Evolutionary conservation across 2,888 invertebrate genomes (phyloP), one percentile per base, ranked within the genome.

Genomic region (Tipula vernalis): DNA sequence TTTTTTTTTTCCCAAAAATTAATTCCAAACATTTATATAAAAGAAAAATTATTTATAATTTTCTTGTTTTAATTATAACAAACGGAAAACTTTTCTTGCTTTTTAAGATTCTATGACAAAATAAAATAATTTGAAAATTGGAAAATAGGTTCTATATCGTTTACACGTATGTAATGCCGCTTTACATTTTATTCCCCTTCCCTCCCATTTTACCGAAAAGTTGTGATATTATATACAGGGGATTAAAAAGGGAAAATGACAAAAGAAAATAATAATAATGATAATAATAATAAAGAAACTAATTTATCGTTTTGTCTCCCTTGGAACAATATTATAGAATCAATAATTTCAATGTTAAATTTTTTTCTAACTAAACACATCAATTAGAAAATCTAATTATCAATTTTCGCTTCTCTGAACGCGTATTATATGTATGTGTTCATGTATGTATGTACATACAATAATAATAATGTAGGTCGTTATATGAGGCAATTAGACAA

Each of bases 51-150:
- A 51, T 71, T 71, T 71, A 71, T 71, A 71, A 71, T 71, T 71
- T 71, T 71, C 71, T 71, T 71, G 71, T 71, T 71, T 71, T 71
- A 71, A 71, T 71, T 71, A 71, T 71, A 71, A 71, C 71, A 71
- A 71, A 71, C 71, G 71, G 71, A 71, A 71, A 71, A 71, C 71
- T 71, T 71, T 71, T 71, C 71, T 6, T 71, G 28, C 71, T 71
- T 18, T 18, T 71, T 71, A 71, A 71, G 71, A 71, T 71, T 71
- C 28, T 71, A 71, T 71, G 71, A 71, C 71, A 71, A 71, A 71
- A 71, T 71, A 28, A 71, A 71, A 71, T 71, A 28, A 28, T 28
- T 28, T 1, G 28, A 71, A 71, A 71, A 71, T 71, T 71, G 10
- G 18, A 28, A 71, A 71, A 28, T 71, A 71, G 71, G 28, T 10